phyloP scores from a whole-genome alignment of 2,113 vertebrate species.

The Mobula birostris region DNA sequence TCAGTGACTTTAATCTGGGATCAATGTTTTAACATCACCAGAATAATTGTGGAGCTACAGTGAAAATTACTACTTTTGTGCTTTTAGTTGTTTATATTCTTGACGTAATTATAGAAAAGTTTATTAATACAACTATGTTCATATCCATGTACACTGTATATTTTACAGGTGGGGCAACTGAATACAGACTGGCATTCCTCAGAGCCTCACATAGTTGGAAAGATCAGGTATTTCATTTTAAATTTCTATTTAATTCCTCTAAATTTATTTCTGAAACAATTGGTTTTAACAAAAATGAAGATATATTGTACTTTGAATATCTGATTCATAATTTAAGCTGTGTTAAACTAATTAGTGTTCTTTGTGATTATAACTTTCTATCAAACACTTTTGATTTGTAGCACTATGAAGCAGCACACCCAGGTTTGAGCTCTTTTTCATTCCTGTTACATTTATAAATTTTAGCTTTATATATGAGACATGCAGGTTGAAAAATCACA shows the following conservation, averaged over 20 bases:
- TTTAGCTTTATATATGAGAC: background rate
- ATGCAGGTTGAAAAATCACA: background rate
- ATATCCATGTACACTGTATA: background rate
- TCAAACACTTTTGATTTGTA: background rate
- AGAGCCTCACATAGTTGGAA: slow-evolving; percentile 20
- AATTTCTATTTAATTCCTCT: background rate
- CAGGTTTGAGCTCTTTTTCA: background rate
- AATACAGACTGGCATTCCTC: slow-evolving; percentile 32
- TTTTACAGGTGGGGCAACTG: slow-evolving; percentile 24
- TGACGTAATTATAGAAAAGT: background rate
- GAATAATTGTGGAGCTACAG: background rate
- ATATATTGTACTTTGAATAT: background rate
- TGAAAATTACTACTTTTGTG: background rate
- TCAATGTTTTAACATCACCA: too few species aligned
- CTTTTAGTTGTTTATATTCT: background rate
- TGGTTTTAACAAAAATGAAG: background rate
- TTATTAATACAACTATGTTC: background rate
- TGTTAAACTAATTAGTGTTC: background rate
- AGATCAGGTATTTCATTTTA: slow-evolving; percentile 27
- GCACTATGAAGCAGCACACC: background rate
- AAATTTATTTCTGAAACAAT: background rate
- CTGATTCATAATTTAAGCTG: background rate
- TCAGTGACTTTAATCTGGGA: background rate
- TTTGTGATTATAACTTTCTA: background rate
- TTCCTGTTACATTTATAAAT: background rate